These are phyloP conservation scores for Trichoplusia ni DNA, from an alignment of 1,140 invertebrate genomes.

Conservation along the genomic window DNA sequence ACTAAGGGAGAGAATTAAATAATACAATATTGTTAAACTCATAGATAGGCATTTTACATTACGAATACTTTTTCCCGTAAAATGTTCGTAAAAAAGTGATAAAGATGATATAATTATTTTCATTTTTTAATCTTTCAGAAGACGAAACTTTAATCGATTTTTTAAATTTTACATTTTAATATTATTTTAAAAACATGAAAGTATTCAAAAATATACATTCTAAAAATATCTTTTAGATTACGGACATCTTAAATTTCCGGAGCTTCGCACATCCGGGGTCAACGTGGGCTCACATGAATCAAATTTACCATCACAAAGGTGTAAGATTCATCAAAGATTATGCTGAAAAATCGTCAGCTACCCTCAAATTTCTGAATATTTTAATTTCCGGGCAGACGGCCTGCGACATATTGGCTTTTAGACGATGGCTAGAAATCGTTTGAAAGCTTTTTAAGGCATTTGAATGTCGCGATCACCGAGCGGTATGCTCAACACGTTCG, in stretches of 20 bases:
- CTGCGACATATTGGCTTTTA: slow-evolving; percentile 22
- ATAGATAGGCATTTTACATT: too few species aligned
- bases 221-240: too few species aligned
- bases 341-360: slow-evolving; percentile 23
- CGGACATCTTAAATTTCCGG: slow-evolving; percentile 20
- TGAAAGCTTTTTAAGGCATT: not conserved
- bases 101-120: too few species aligned
- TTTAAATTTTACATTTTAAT: not conserved
- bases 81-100: too few species aligned
- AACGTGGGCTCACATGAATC: slow-evolving; percentile 4
- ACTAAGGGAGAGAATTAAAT: too few species aligned
- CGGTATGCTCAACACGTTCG: not conserved
- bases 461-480: not conserved
- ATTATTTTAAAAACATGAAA: not conserved
- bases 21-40: too few species aligned
- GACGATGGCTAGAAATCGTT: slow-evolving; percentile 5
- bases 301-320: slow-evolving; percentile 18
- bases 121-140: too few species aligned
- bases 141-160: not conserved
- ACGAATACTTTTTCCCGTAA: too few species aligned
- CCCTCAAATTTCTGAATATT: slow-evolving; percentile 21
- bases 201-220: too few species aligned
- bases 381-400: slow-evolving; percentile 24
- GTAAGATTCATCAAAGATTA: slow-evolving; percentile 16
- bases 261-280: slow-evolving; percentile 1